phyloP scores from a whole-genome alignment of 2,797 vertebrate genomes.

The Ctenopoma multispine region DNA sequence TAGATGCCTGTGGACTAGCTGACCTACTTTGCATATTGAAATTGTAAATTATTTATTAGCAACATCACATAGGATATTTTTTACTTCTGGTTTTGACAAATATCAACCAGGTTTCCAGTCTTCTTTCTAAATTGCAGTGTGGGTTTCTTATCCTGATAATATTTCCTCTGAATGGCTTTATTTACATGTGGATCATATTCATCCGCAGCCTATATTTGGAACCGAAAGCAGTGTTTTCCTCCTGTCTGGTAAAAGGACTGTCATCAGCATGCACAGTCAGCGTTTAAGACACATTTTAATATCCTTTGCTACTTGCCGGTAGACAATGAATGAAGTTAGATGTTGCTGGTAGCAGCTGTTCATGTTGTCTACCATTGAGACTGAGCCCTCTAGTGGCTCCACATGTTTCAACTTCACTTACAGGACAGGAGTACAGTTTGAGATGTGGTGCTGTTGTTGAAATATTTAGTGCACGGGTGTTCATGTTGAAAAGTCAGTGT shows the following conservation, averaged over 20 bases:
- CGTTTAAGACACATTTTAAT: constrained; percentile 2
- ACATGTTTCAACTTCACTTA: not conserved
- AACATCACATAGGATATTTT: not conserved
- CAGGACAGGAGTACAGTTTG: not conserved
- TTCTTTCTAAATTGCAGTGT: not conserved
- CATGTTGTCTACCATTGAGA: not conserved
- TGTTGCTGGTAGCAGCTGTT: constrained; percentile 18
- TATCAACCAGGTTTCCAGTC: not conserved
- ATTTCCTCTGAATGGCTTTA: not conserved
- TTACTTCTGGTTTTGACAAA: not conserved
- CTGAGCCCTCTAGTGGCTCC: constrained; percentile 49
- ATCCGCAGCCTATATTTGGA: not conserved
- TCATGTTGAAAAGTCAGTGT: no score
- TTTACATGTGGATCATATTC: not conserved
- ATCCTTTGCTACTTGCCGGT: not conserved
- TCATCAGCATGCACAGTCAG: not conserved
- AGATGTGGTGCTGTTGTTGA: not conserved
- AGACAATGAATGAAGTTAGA: constrained; percentile 34
- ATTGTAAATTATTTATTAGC: constrained; percentile 11
- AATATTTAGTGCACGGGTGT: no score
- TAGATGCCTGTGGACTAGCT: constrained; percentile 1
- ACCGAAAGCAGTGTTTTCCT: not conserved
- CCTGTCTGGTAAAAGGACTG: not conserved
- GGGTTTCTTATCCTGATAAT: not conserved
- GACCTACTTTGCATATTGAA: constrained; percentile 34